Evolutionary conservation across 2,888 invertebrate genomes (phyloP), one percentile per base, ranked within the genome.

Genomic region (Nematopogon swammerdamellus): DNA sequence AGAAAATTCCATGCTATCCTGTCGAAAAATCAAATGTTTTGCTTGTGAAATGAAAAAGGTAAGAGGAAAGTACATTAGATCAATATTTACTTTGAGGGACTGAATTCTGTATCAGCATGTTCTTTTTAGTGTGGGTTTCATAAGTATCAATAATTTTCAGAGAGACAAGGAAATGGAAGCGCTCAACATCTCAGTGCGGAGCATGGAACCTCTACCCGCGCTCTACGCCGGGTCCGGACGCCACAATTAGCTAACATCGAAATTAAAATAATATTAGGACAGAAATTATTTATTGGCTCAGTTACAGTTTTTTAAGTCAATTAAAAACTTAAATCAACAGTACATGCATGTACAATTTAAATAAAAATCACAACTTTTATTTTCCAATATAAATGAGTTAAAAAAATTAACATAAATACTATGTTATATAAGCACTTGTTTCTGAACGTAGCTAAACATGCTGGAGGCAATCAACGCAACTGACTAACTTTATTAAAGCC

Each of bases 361-460:
- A 36, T 36, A n/a, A 14, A 36, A 36, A 36, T 36, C 36, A 25
- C 25, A 36, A 36, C 11, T n/a, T 14, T 36, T 36, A 36, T 14
- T 4, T 14, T 36, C n/a, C 11, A 14, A 36, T 6, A 36, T 36
- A 36, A 3, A 36, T 36, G 62, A 67, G 68, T 72, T 71, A 68
- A 69, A 71, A 36, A 67, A 65, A 60, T 66, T 74, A 76, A 75
- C 77, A 73, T 77, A 76, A 75, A 73, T 69, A 75, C 72, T 75
- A 76, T 75, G 75, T 77, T 76, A 75, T 68, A 14, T 19, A 45
- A 30, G 45, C 45, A 19, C 14, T 36, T 14, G 6, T 36, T 14
- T 36, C 36, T 25, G 4, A 10, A 14, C n/a, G 3, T 14, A 14
- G 36, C 36, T 3, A 36, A 14, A 14, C n/a, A 14, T 14, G 36